Evolutionary conservation across 2,797 vertebrate species (phyloP).

Genomic region (Lagocephalus sceleratus): DNA sequence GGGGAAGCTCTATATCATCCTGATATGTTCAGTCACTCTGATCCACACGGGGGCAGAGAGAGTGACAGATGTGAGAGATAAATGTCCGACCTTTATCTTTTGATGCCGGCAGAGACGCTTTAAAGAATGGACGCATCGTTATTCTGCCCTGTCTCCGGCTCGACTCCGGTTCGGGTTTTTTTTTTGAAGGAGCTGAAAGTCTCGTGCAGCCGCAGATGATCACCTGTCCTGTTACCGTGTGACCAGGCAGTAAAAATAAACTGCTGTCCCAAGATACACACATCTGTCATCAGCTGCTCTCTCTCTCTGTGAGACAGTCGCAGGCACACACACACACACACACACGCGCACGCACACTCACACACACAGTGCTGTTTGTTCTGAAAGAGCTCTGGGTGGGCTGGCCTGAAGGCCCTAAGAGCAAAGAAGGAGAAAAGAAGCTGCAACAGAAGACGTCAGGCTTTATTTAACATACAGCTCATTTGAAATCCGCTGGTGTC

Average conservation of each 20-base stretch:
- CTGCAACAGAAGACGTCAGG: conserved; percentile 59
- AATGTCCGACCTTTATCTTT: conserved; percentile 21
- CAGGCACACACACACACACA: conserved; percentile 6
- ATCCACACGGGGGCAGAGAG: conserved; percentile 16
- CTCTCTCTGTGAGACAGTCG: conserved; percentile 2
- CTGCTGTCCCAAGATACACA: conserved; percentile 31
- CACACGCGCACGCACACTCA: conserved; percentile 7
- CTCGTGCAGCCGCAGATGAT: conserved; percentile 31
- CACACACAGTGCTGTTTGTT: conserved; percentile 27
- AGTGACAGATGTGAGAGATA: conserved; percentile 15
- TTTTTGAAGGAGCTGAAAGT: conserved; percentile 25
- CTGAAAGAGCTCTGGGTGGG: conserved; percentile 55
- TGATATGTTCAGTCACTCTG: conserved; percentile 19
- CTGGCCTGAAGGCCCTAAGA: conserved; percentile 38
- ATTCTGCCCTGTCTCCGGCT: conserved; percentile 25
- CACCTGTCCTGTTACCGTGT: conserved; percentile 26
- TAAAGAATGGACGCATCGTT: conserved; percentile 16
- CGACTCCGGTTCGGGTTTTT: conserved; percentile 5
- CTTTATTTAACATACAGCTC: conserved; percentile 73
- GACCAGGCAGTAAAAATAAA: conserved; percentile 32
- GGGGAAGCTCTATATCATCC: conserved; percentile 28
- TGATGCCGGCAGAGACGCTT: conserved; percentile 29
- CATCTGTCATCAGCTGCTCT: conserved; percentile 29
- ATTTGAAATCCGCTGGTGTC: conserved; percentile 76
- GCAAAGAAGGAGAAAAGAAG: conserved; percentile 48